Base-by-base conservation (phyloP, 2,888 invertebrate species). In the Napeogenes inachia region DNA sequence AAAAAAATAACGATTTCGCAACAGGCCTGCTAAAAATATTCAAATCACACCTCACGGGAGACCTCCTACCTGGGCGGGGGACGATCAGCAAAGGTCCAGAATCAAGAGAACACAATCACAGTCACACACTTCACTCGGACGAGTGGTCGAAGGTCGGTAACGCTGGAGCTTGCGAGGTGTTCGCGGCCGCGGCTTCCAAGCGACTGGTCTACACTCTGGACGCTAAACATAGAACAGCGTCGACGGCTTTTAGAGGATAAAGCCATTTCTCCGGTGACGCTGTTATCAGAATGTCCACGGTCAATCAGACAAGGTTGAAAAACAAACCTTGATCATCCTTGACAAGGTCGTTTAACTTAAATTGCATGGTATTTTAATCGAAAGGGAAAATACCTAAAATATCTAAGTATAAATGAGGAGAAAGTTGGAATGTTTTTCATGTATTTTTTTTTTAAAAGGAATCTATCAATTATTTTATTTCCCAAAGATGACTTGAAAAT, bases 71-170 rank as follows among this genome's bases (percentile, higher is more conserved):
- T 76, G 74, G 58, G 66, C 47, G 66, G 70, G 69, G 59, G 57
- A 45, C 30, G 63, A 63, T 62, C 66, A 64, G 64, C 56, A 57
- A 57, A 58, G 70, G 74, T 78, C 71, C 73, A 72, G 73, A 73
- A 75, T 74, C 63, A 13, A 64, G 64, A 68, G 62, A 80, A 79
- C 86, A 88, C 89, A 80, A 83, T 82, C 89, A 88, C 88, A 86
- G 82, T 80, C 88, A 88, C 86, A 85, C 87, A 87, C 89, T 85
- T 87, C 88, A 87, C 88, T 88, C 89, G 77, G 75, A 68, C 81
- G 73, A 87, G 88, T 87, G 88, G 88, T 87, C 87, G 86, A 82
- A 78, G 84, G 84, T 85, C 84, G 84, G 75, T 74, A 72, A 68
- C 81, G 86, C 85, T 86, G 87, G 85, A 85, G 83, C 81, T 77